phyloP scores from a whole-genome alignment of 2,113 vertebrate genomes.

The Hippocampus mohnikei region DNA sequence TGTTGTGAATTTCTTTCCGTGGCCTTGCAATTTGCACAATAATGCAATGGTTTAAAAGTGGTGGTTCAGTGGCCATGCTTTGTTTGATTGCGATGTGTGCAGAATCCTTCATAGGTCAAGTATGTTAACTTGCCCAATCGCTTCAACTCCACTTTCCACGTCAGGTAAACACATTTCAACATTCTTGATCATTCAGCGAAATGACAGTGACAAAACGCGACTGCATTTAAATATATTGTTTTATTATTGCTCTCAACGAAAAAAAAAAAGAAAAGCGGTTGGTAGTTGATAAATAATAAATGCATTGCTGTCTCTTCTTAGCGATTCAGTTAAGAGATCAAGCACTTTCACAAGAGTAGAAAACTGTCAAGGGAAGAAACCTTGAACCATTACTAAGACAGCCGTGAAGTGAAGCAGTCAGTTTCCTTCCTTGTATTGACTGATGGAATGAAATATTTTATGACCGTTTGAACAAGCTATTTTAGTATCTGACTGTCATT shows the following conservation, averaged over 20 bases:
- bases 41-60: conserved; percentile 54
- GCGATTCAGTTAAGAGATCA: neutral
- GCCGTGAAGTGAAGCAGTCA: neutral
- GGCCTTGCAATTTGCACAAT: conserved; percentile 67
- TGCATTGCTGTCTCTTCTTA: neutral
- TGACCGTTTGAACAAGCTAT: conserved; percentile 27
- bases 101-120: neutral
- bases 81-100: neutral
- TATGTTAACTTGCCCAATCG: conserved; percentile 2
- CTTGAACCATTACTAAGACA: neutral
- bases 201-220: neutral
- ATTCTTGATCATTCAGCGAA: neutral
- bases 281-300: neutral
- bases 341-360: neutral
- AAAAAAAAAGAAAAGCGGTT: neutral
- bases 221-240: too few species aligned
- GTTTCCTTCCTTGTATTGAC: conserved; percentile 8
- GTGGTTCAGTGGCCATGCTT: conserved; percentile 3
- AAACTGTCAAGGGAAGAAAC: neutral
- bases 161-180: neutral
- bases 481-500: conserved; percentile 49
- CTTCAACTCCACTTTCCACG: neutral
- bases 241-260: neutral
- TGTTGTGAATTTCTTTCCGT: conserved; percentile 45
- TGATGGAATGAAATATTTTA: conserved; percentile 32